phyloP scores from a whole-genome alignment of 2,797 vertebrate species.

The Psittacula derbiana region DNA sequence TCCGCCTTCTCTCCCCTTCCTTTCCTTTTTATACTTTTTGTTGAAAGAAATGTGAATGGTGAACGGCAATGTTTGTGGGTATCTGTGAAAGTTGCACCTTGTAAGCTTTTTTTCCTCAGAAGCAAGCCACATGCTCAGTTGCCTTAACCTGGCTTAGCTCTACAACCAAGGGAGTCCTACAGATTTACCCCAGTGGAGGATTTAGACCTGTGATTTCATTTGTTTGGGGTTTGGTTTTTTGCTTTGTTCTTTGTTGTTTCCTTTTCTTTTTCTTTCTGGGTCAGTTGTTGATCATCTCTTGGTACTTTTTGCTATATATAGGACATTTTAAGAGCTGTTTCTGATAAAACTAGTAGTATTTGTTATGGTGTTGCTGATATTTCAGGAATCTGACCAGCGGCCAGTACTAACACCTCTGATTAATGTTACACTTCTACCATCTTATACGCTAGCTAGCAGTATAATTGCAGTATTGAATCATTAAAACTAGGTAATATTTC shows the following conservation, averaged over 20 bases:
- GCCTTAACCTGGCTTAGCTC: conserved; percentile 19
- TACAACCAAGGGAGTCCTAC: background rate
- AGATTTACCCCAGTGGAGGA: conserved; percentile 54
- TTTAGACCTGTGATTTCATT: background rate
- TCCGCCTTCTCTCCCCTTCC: background rate
- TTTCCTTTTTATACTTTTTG: conserved; percentile 39
- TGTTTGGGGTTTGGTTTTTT: background rate
- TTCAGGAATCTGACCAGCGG: conserved; percentile 68
- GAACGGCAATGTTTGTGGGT: conserved; percentile 30
- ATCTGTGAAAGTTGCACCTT: conserved; percentile 49
- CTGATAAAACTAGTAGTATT: conserved; percentile 62
- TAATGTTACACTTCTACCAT: background rate
- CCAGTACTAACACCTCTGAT: conserved; percentile 76
- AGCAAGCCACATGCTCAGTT: conserved; percentile 3
- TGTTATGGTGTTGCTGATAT: conserved; percentile 60
- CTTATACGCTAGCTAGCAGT: background rate
- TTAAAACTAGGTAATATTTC: conserved; percentile 26
- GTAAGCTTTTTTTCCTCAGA: conserved; percentile 25
- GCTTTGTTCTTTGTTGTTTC: conserved; percentile 26
- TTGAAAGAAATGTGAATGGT: conserved; percentile 61
- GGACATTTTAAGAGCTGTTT: conserved; percentile 52
- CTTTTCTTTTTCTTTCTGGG: conserved; percentile 60
- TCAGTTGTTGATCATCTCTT: conserved; percentile 80
- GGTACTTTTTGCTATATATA: conserved; percentile 86
- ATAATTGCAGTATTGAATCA: background rate